Evolutionary conservation across 2,888 invertebrate species (phyloP).

Genomic region (Eudemis profundana): DNA sequence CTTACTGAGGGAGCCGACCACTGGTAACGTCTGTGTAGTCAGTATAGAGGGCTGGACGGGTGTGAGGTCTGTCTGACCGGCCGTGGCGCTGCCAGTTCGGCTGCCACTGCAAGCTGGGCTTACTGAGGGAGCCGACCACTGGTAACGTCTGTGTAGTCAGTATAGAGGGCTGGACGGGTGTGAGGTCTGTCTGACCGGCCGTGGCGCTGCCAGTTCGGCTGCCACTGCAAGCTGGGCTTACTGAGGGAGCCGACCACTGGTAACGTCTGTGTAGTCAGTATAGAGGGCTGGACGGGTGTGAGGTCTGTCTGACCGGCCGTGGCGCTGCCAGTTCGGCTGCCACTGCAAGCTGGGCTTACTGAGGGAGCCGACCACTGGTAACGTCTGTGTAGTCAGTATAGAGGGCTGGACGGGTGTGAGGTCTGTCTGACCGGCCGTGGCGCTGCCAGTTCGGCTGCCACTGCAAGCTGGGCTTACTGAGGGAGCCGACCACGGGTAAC

Average conservation of each 20-base stretch:
- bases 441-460: slow-evolving; percentile 67
- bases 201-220: slow-evolving; percentile 63
- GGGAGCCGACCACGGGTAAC: slow-evolving; percentile 52
- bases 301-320: slow-evolving; percentile 57
- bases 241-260: slow-evolving; percentile 53
- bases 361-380: slow-evolving; percentile 53
- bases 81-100: slow-evolving; percentile 63
- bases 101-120: slow-evolving; percentile 65
- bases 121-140: slow-evolving; percentile 54
- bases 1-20: slow-evolving; percentile 53
- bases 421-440: slow-evolving; percentile 56
- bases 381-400: too few relatives aligned
- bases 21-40: too few relatives aligned
- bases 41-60: neutral
- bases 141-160: too few relatives aligned
- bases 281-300: neutral
- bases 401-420: neutral
- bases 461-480: slow-evolving; percentile 60
- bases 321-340: slow-evolving; percentile 65
- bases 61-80: slow-evolving; percentile 53
- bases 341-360: slow-evolving; percentile 63
- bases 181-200: slow-evolving; percentile 57
- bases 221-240: slow-evolving; percentile 64
- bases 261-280: too few relatives aligned
- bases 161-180: neutral